Percentiles rank a stretch among this genome's conserved stretches.
These are phyloP conservation scores for Beris morrisii DNA, from an alignment of 2,888 invertebrate genomes.

Conservation along the genomic window DNA sequence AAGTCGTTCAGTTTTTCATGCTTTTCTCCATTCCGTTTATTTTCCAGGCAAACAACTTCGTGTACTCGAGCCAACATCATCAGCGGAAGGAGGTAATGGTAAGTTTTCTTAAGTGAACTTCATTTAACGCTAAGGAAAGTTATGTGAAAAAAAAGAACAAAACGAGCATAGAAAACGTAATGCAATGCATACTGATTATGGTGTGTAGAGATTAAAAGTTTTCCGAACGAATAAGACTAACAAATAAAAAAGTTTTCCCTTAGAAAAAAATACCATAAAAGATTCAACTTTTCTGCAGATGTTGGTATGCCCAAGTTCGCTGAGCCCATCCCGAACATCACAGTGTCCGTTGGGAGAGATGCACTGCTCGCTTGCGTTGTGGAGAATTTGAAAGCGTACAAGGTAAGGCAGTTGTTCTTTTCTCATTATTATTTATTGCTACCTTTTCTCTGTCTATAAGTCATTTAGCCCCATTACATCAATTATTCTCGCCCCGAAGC, in stretches of 20 bases:
- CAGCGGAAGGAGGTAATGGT: constrained; percentile 52
- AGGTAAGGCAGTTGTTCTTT: constrained; percentile 61
- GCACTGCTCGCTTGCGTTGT: constrained; percentile 87
- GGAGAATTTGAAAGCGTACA: constrained; percentile 82
- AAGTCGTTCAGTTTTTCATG: constrained; percentile 19
- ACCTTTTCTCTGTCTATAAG: too few relatives aligned
- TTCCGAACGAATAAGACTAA: too few relatives aligned
- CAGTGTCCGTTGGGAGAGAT: constrained; percentile 84
- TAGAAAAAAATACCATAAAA: too few relatives aligned
- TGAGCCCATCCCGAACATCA: constrained; percentile 87
- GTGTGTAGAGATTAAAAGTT: too few relatives aligned
- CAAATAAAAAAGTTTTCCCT: too few relatives aligned
- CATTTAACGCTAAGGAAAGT: neutral
- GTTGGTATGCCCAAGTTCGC: constrained; percentile 74
- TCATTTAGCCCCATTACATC: too few relatives aligned
- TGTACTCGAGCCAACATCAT: constrained; percentile 50
- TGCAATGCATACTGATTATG: too few relatives aligned
- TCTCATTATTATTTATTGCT: constrained; percentile 10
- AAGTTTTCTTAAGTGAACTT: constrained; percentile 35
- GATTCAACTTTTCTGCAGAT: constrained; percentile 43
- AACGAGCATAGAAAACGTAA: too few relatives aligned
- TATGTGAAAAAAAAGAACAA: too few relatives aligned
- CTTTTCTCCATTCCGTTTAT: constrained; percentile 27
- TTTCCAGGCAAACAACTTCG: constrained; percentile 53
- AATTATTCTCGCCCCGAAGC: too few relatives aligned